phyloP scores from a whole-genome alignment of 2,113 vertebrate genomes.

The Boulengeromyrus knoepffleri region DNA sequence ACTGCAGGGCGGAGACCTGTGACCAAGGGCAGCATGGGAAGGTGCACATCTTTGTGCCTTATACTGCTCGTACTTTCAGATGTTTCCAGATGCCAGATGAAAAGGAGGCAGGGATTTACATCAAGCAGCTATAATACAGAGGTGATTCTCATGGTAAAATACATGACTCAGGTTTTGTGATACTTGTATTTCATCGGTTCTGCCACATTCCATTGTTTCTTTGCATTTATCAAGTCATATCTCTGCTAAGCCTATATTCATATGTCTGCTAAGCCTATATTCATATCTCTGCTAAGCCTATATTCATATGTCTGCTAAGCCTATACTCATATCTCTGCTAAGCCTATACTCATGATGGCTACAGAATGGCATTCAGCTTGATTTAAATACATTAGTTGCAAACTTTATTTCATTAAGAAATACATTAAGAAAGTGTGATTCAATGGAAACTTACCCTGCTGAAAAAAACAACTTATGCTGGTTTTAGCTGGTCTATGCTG shows the following conservation, averaged over 20 bases:
- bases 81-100: conserved; percentile 52
- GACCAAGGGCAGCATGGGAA: conserved; percentile 57
- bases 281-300: not conserved
- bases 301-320: too few species aligned
- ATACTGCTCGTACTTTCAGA: conserved; percentile 53
- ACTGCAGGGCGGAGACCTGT: conserved; percentile 39
- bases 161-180: not conserved
- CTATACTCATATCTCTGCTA: not conserved
- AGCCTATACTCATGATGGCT: not conserved
- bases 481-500: too few species aligned
- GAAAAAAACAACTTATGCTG: too few species aligned
- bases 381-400: not conserved
- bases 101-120: conserved; percentile 52
- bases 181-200: not conserved
- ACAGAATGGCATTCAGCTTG: not conserved
- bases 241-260: not conserved
- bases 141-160: conserved; percentile 56
- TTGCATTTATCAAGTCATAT: not conserved
- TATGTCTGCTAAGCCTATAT: not conserved
- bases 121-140: conserved; percentile 45
- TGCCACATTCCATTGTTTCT: not conserved
- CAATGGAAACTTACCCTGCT: not conserved
- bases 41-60: conserved; percentile 46
- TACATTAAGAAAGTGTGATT: not conserved
- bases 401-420: not conserved